Evolutionary conservation across 2,888 invertebrate genomes (phyloP), one percentile per base, ranked within the genome.

Genomic region (Netelia melanura): DNA sequence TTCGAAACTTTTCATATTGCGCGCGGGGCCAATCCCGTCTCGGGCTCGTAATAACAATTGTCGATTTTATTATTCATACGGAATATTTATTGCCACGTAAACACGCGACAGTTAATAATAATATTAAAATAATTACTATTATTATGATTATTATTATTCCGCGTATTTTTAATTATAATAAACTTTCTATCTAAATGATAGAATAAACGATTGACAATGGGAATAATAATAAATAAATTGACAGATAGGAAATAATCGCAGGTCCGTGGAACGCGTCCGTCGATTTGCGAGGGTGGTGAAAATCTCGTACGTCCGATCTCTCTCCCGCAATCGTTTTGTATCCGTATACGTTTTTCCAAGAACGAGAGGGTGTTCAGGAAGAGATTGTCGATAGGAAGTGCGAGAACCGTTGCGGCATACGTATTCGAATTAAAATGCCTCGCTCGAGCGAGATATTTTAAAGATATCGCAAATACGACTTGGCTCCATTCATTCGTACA

Each of bases 351-450:
- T 11, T 21, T 52, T 80, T 84, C 83, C 52, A 58, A 25, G 83
- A 75, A 84, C 17, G 25, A 65, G 58, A 21, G 65, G 76, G 71
- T 56, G 38, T 48, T 80, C 71, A 65, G 75, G 80, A 84, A 80
- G 70, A 52, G 48, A 65, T 48, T 64, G n/a, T 38, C 52, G 58
- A 71, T 70, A 80, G 48, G 54, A 25, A 76, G 58, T 14, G 25
- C 30, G 64, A 62, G 25, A 56, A 79, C n/a, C 38, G 38, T 30
- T 30, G 21, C 52, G 54, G 25, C 25, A 8, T 54, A 14, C 11
- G 43, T 14, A 14, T 48, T 48, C 11, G 14, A n/a, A 5, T 6
- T 38, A 38, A 10, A 43, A 44, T 48, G 14, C 2, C 3, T 11
- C 14, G 43, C 65, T 68, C 8, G 21, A 48, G 64, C 14, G 38